These are phyloP conservation scores for Hoplostethus mediterraneus DNA, from an alignment of 2,797 vertebrate species.

Conservation along the genomic window DNA sequence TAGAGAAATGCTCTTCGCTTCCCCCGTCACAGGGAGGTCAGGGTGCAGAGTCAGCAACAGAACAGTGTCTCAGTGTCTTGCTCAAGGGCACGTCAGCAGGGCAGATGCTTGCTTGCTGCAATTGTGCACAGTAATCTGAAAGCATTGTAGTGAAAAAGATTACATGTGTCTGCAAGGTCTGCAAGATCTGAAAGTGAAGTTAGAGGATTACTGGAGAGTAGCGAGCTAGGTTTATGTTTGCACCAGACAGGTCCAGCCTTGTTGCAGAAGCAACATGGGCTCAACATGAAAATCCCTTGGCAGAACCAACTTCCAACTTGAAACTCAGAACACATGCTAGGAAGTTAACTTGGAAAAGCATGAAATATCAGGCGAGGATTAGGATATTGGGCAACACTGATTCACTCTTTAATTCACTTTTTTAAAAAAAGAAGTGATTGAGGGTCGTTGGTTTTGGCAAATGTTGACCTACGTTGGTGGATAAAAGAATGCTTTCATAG, in stretches of 20 bases:
- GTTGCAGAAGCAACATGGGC: slow-evolving; percentile 72
- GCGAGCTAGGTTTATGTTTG: slow-evolving; percentile 63
- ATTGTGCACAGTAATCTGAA: slow-evolving; percentile 19
- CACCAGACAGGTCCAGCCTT: slow-evolving; percentile 72
- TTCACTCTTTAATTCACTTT: slow-evolving; percentile 44
- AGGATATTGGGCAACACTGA: slow-evolving; percentile 41
- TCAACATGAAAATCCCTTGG: slow-evolving; percentile 69
- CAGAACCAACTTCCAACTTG: slow-evolving; percentile 56
- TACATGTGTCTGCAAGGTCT: slow-evolving; percentile 17
- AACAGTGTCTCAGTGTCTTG: background rate
- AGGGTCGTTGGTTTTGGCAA: slow-evolving; percentile 37
- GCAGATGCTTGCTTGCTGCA: background rate
- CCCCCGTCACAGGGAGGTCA: background rate
- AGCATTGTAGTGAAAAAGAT: slow-evolving; percentile 6
- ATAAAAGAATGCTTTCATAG: slow-evolving; percentile 46
- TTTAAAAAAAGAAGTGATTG: slow-evolving; percentile 53
- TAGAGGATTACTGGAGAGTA: slow-evolving; percentile 65
- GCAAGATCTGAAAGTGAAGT: slow-evolving; percentile 40
- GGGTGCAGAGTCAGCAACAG: slow-evolving; percentile 6
- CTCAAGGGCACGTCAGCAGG: background rate
- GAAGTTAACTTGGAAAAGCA: slow-evolving; percentile 46
- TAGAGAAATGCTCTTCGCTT: slow-evolving; percentile 20
- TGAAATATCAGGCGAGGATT: slow-evolving; percentile 50
- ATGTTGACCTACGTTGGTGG: slow-evolving; percentile 23
- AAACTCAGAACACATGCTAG: slow-evolving; percentile 49